Base-by-base conservation (phyloP, 2,888 invertebrate genomes). In the Trypoxylon attenuatum region DNA sequence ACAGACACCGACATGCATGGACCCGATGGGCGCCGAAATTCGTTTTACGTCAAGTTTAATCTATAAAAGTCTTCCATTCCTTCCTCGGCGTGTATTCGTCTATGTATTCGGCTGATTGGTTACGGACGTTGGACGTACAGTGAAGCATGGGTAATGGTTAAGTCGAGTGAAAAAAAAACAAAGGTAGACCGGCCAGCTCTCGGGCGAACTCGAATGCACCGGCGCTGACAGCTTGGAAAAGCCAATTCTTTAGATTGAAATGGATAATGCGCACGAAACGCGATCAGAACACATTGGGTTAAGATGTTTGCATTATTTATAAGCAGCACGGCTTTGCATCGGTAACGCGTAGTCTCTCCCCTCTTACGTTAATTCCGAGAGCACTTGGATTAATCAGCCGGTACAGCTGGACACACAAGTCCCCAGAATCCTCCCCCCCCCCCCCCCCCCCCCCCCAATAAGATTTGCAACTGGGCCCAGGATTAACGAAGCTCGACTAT, bases 1-100 rank as follows among this genome's bases (percentile, higher is more conserved):
- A 33, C n/a, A n/a, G n/a, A n/a, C n/a, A n/a, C 4, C 16, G 6
- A 27, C 5, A 51, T 25, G 33, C 43, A 16, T 6, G 22, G 33
- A 41, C 50, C 38, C 33, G 13, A 60, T 21, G 25, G 41, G 8
- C 57, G 54, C 51, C 13, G 10, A 46, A 70, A 72, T 76, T 78
- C 67, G 67, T 73, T 78, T 73, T 50, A 70, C 72, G 66, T 69
- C 58, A 73, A 76, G 53, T 75, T 74, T 69, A 69, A 79, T 77
- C 73, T 77, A 76, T 62, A 81, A 80, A 81, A 80, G 80, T 82
- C 77, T 82, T 81, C 79, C 82, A 81, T 76, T 75, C 69, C 71
- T 78, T 80, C 74, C 70, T 71, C 67, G 63, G 57, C 60, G 65
- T 63, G 53, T 61, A 64, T 53, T 64, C 52, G 69, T 72, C 68